A percentile compares a stretch with the other conserved stretches of the same genome.
These are phyloP conservation scores for Agrochola lychnidis DNA, from an alignment of 2,888 invertebrate genomes.

Conservation along the genomic window DNA sequence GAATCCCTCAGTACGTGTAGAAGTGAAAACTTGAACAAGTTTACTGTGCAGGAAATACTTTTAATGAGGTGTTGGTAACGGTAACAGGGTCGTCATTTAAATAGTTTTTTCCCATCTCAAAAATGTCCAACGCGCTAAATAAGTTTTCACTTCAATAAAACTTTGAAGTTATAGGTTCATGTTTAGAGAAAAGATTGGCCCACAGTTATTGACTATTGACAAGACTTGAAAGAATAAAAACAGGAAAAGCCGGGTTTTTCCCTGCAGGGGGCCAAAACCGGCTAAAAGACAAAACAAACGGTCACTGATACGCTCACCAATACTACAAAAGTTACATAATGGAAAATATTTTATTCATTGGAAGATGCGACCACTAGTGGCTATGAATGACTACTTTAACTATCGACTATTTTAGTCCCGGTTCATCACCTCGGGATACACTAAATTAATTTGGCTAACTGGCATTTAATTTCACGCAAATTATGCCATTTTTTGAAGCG, in stretches of 20 bases:
- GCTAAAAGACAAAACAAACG: slow-evolving; percentile 19
- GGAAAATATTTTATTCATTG: slow-evolving; percentile 8
- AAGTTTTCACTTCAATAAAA: no score
- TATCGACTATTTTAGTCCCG: background rate
- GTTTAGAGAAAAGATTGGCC: background rate
- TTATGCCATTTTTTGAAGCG: background rate
- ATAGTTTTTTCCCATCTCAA: no score
- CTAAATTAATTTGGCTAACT: background rate
- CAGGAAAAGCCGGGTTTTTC: no score
- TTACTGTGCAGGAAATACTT: no score
- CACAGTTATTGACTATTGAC: no score
- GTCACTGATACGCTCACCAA: slow-evolving; percentile 1
- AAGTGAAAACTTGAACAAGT: no score
- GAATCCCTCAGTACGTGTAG: no score
- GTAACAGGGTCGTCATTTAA: no score
- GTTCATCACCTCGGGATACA: background rate
- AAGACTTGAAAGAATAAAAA: no score
- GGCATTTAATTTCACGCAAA: background rate
- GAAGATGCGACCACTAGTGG: background rate
- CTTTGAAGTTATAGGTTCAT: no score
- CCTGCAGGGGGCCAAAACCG: slow-evolving; percentile 1
- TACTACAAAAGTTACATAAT: background rate
- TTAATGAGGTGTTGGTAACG: no score
- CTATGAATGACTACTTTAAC: background rate
- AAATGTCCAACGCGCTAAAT: no score